Evolutionary conservation across 2,797 vertebrate genomes (phyloP).

Genomic region (Salarias fasciatus): DNA sequence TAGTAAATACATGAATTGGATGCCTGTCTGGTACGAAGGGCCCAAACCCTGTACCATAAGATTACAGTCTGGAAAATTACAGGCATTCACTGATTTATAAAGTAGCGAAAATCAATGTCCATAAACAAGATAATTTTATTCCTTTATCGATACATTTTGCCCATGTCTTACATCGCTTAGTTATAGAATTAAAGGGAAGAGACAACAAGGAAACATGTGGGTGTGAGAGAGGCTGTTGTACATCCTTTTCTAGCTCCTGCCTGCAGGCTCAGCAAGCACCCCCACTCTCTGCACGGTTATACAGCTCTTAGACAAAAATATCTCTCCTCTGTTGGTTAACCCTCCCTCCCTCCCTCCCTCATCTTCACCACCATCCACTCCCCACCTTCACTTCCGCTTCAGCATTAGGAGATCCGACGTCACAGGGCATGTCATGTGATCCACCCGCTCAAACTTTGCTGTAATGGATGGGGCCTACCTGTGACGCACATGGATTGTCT

Average conservation of each 20-base stretch:
- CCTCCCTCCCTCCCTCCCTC: constrained; percentile 1
- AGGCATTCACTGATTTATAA: too few species aligned
- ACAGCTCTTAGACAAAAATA: constrained; percentile 55
- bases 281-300: constrained; percentile 36
- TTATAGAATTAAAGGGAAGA: constrained; percentile 1
- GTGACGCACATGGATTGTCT: constrained; percentile 70
- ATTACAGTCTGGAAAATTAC: too few species aligned
- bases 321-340: constrained; percentile 56
- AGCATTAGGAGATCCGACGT: constrained; percentile 64
- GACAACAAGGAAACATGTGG: background rate
- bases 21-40: too few species aligned
- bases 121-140: too few species aligned
- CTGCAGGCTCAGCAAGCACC: constrained; percentile 40
- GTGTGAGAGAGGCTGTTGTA: constrained; percentile 2
- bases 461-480: constrained; percentile 65
- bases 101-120: too few species aligned
- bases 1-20: too few species aligned
- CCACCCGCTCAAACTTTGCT: constrained; percentile 65
- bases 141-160: too few species aligned
- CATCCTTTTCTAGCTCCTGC: constrained; percentile 26
- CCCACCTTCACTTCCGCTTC: constrained; percentile 63
- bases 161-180: too few species aligned
- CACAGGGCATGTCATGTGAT: constrained; percentile 68
- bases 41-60: too few species aligned
- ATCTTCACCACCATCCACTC: background rate